Evolutionary conservation across 2,888 invertebrate genomes (phyloP).

Genomic region (Miltochrista miniata): DNA sequence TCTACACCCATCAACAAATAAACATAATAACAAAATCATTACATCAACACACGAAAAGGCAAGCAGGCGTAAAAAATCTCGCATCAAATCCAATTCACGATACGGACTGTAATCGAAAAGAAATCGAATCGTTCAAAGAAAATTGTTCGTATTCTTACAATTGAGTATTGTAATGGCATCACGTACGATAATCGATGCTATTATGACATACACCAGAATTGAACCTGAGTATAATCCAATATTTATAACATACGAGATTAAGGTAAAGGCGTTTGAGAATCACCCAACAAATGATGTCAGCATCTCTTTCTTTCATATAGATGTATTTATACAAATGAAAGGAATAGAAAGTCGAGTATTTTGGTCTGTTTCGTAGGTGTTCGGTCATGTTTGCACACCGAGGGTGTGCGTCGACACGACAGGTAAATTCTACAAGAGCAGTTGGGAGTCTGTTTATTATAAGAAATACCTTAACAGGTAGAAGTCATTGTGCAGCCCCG

Average conservation of each 20-base stretch:
- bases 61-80: constrained; percentile 65
- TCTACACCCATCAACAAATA: constrained; percentile 21
- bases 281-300: constrained; percentile 32
- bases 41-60: constrained; percentile 44
- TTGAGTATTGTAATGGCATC: constrained; percentile 77
- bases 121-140: constrained; percentile 68
- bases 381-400: constrained; percentile 71
- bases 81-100: constrained; percentile 66
- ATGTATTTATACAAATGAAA: constrained; percentile 30
- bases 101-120: constrained; percentile 71
- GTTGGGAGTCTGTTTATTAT: constrained; percentile 74
- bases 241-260: constrained; percentile 77
- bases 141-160: constrained; percentile 62
- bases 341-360: constrained; percentile 41
- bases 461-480: constrained; percentile 79
- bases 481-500: constrained; percentile 66
- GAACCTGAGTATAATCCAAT: constrained; percentile 82
- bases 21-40: constrained; percentile 33
- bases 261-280: constrained; percentile 54
- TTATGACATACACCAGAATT: constrained; percentile 81
- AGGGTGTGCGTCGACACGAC: constrained; percentile 55
- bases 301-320: constrained; percentile 34
- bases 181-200: constrained; percentile 80
- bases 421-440: constrained; percentile 78
- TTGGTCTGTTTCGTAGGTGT: constrained; percentile 56